These are phyloP conservation scores for Hypotaenidia philippensis DNA, from an alignment of 2,797 vertebrate genomes.

Conservation along the genomic window DNA sequence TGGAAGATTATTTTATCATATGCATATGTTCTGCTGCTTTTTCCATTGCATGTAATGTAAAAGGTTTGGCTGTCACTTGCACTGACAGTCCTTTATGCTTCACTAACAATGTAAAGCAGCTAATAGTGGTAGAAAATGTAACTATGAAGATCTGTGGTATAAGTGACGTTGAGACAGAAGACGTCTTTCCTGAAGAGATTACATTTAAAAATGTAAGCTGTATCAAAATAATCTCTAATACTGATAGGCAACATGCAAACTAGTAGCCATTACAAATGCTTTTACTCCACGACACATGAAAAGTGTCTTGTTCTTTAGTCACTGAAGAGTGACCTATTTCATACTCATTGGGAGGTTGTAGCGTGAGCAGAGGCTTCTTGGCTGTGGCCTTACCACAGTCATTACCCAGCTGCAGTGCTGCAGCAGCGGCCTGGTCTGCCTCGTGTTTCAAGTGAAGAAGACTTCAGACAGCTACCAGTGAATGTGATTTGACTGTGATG, in stretches of 20 bases:
- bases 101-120: not conserved
- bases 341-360: not conserved
- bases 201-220: not conserved
- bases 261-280: not conserved
- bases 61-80: not conserved
- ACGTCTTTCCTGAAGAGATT: not conserved
- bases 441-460: not conserved
- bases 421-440: not conserved
- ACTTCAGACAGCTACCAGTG: not conserved
- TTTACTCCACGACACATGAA: not conserved
- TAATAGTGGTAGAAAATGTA: not conserved
- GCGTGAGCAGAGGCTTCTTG: not conserved
- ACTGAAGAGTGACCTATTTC: not conserved
- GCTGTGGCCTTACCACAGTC: fast-evolving
- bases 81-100: not conserved
- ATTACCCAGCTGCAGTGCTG: not conserved
- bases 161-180: not conserved
- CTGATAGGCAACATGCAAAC: too few species aligned
- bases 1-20: not conserved
- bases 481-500: not conserved
- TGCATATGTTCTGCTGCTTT: not conserved
- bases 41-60: not conserved
- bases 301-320: not conserved
- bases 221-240: not conserved
- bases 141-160: not conserved